These are phyloP conservation scores for Sternarchorhynchus goeldii DNA, from an alignment of 2,797 vertebrate genomes.

Conservation along the genomic window DNA sequence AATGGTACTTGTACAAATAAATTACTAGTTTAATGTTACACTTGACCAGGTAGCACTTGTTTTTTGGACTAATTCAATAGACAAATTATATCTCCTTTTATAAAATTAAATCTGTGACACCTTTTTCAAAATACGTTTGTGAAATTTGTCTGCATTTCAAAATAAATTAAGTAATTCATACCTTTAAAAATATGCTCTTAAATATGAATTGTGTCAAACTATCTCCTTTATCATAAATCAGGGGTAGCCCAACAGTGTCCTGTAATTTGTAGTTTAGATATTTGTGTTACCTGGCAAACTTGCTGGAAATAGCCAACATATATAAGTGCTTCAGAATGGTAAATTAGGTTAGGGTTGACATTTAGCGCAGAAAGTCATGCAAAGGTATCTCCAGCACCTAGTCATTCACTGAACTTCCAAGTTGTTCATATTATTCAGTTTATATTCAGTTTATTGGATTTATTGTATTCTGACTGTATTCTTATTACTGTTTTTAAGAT, in stretches of 20 bases:
- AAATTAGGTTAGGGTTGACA: background rate
- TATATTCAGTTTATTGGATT: background rate
- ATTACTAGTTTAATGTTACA: background rate
- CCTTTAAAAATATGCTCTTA: background rate
- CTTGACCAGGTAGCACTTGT: background rate
- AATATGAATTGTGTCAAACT: background rate
- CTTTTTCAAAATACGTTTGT: background rate
- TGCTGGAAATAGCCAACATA: background rate
- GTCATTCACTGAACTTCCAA: background rate
- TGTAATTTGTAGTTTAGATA: background rate
- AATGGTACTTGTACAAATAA: conserved; percentile 9
- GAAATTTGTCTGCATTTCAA: background rate
- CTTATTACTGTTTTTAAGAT: conserved; percentile 39
- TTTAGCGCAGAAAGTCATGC: background rate
- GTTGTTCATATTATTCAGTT: background rate
- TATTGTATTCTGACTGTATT: conserved; percentile 14
- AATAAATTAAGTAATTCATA: background rate
- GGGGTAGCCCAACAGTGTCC: background rate
- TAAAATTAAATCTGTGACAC: background rate
- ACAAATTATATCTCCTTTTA: too few species aligned
- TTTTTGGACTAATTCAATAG: background rate
- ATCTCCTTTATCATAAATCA: background rate
- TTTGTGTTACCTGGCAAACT: background rate
- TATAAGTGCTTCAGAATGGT: too few species aligned
- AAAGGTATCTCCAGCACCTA: too few species aligned